These are phyloP conservation scores for Phasia obesa DNA, from an alignment of 2,888 invertebrate species.

Conservation along the genomic window DNA sequence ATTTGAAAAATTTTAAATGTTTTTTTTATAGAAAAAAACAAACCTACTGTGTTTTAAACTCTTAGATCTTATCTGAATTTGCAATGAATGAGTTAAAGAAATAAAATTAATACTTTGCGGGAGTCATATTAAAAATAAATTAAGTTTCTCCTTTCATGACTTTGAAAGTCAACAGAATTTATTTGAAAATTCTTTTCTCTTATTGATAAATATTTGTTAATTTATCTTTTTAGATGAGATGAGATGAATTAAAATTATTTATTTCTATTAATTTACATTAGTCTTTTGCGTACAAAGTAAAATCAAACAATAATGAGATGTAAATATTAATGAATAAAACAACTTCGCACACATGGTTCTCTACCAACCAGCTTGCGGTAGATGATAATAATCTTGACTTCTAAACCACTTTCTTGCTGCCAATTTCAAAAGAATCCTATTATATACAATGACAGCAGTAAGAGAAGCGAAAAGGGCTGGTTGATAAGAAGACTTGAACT, in stretches of 20 bases:
- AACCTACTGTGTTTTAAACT: too few relatives aligned
- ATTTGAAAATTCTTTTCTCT: background rate
- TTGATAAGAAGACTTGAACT: background rate
- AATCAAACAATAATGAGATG: conserved; percentile 17
- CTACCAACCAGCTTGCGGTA: background rate
- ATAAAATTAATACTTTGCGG: too few relatives aligned
- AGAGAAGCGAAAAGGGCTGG: background rate
- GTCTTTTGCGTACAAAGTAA: conserved; percentile 23
- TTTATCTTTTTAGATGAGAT: conserved; percentile 2
- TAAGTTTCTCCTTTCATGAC: too few relatives aligned
- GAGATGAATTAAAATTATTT: too few relatives aligned
- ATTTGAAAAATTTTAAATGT: too few relatives aligned
- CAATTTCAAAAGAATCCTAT: conserved; percentile 3
- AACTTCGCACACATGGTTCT: background rate
- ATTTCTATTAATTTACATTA: conserved; percentile 28
- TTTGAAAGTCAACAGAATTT: background rate
- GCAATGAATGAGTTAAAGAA: too few relatives aligned
- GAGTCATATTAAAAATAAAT: too few relatives aligned
- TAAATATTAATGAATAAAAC: conserved; percentile 2
- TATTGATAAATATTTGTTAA: background rate
- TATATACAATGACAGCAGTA: background rate
- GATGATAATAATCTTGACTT: background rate
- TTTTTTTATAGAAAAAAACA: too few relatives aligned
- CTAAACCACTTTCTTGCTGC: background rate
- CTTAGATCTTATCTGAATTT: too few relatives aligned